Base-by-base conservation (phyloP, 2,888 invertebrate genomes). In the Heliconius sara region DNA sequence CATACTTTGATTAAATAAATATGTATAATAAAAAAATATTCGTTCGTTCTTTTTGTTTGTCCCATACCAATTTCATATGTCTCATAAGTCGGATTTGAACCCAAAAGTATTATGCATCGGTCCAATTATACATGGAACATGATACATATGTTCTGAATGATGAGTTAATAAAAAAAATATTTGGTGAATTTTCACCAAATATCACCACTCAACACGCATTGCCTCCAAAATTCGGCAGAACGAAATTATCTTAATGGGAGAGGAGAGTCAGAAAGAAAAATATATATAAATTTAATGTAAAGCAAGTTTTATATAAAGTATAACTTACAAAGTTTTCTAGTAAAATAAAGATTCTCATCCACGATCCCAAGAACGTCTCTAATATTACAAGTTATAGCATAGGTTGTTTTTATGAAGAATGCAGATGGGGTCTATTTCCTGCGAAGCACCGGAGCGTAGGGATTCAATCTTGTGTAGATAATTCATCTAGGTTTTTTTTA, bases 401-500 rank as follows among this genome's bases (percentile, higher is more conserved):
- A 22, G 63, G 34, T 27, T 43, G 60, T 75, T 65, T 75, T 43
- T 75, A 75, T 75, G 75, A 65, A 57, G 63, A 68, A 76, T 57
- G 70, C 27, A 79, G 72, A 74, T 67, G 71, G 74, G 71, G 66
- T 80, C 79, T 78, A 81, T 80, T 80, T 81, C 77, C 81, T 80
- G 30, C 78, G 78, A 73, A 77, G 57, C 75, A 81, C 30, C 79
- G 75, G 74, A 80, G 83, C 83, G 84, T 75, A 77, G 81, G 81
- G 83, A 82, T 84, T 81, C 84, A 84, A 83, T 84, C 83, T 81
- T 71, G 79, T 76, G 80, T 80, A 77, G 73, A 83, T 78, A 78
- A 60, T 70, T 47, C 70, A 70, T 81, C 65, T 25, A 70, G 76
- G 79, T 74, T 76, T 81, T 79, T 30, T 78, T 76, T 73, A 72